phyloP scores from a whole-genome alignment of 2,113 vertebrate species.

The Sardina pilchardus region DNA sequence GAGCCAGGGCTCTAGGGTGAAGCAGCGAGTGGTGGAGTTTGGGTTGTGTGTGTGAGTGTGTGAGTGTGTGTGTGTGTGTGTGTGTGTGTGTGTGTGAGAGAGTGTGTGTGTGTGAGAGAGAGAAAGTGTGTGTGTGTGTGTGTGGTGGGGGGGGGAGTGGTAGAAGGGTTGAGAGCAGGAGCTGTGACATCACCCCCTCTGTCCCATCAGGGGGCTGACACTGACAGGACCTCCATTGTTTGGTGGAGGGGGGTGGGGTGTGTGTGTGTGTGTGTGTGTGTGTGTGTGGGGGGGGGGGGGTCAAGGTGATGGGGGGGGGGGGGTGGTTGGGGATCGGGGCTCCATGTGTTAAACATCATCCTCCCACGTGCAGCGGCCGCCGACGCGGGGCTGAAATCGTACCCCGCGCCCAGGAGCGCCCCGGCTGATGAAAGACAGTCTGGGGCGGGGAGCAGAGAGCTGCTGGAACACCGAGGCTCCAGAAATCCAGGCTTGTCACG shows the following conservation, averaged over 20 bases:
- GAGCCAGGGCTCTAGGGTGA: conserved; percentile 39
- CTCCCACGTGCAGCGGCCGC: conserved; percentile 73
- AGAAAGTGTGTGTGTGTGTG: too few relatives aligned
- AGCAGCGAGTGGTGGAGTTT: not conserved
- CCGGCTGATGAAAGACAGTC: conserved; percentile 77
- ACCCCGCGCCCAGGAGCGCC: conserved; percentile 62
- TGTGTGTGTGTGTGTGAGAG: conserved; percentile 20
- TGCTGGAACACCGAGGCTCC: conserved; percentile 64
- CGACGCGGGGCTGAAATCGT: conserved; percentile 73
- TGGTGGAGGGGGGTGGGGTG: conserved; percentile 43
- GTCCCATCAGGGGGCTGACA: conserved; percentile 40
- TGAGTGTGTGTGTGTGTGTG: conserved; percentile 44
- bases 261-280: too few relatives aligned
- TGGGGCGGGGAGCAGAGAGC: conserved; percentile 65
- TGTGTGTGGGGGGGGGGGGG: too few relatives aligned
- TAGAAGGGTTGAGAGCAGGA: conserved; percentile 61
- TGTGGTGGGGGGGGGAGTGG: conserved; percentile 24
- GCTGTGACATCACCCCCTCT: conserved; percentile 67
- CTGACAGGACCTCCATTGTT: conserved; percentile 79
- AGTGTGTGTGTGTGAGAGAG: conserved; percentile 14
- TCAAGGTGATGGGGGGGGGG: too few relatives aligned
- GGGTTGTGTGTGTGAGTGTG: not conserved
- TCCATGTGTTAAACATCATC: conserved; percentile 84
- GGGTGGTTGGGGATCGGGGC: conserved; percentile 62
- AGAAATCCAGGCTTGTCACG: conserved; percentile 59